These are phyloP conservation scores for Cheilosia variabilis DNA, from an alignment of 2,888 invertebrate species.

Conservation along the genomic window DNA sequence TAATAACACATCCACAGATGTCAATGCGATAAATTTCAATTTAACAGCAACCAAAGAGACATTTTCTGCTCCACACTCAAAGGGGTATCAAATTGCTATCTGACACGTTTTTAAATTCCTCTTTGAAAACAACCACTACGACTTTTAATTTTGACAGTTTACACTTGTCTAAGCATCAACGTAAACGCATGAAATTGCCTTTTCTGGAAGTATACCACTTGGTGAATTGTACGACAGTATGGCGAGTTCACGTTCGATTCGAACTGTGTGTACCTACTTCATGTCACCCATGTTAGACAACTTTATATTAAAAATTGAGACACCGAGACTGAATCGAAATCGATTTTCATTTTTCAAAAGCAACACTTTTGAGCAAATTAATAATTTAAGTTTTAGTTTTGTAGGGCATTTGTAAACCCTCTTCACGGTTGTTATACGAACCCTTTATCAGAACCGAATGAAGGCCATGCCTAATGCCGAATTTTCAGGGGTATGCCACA, in stretches of 20 bases:
- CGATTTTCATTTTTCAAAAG: slow-evolving; percentile 13
- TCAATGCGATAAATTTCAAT: slow-evolving; percentile 13
- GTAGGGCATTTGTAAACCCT: slow-evolving; percentile 36
- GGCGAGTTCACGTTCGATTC: slow-evolving; percentile 34
- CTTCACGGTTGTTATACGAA: slow-evolving; percentile 18
- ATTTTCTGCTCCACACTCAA: slow-evolving; percentile 17
- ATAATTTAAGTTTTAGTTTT: slow-evolving; percentile 61
- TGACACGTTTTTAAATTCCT: slow-evolving; percentile 47
- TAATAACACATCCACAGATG: slow-evolving; percentile 23
- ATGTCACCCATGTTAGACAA: slow-evolving; percentile 64
- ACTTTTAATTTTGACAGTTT: slow-evolving; percentile 59
- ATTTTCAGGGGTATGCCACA: slow-evolving; percentile 38
- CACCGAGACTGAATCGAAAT: slow-evolving; percentile 24
- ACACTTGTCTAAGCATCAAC: slow-evolving; percentile 59
- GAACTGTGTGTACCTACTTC: slow-evolving; percentile 19
- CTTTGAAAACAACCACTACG: slow-evolving; percentile 28
- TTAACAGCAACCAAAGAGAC: background rate
- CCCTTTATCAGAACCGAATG: slow-evolving; percentile 20
- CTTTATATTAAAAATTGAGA: slow-evolving; percentile 68
- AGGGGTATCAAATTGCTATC: slow-evolving; percentile 26
- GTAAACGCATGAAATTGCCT: slow-evolving; percentile 39
- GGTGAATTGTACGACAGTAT: slow-evolving; percentile 56
- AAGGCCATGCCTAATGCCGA: slow-evolving; percentile 49
- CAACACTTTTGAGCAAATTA: slow-evolving; percentile 36
- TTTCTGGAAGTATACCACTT: slow-evolving; percentile 19